phyloP scores from a whole-genome alignment of 2,113 vertebrate genomes.

The Clarias macrocephalus region DNA sequence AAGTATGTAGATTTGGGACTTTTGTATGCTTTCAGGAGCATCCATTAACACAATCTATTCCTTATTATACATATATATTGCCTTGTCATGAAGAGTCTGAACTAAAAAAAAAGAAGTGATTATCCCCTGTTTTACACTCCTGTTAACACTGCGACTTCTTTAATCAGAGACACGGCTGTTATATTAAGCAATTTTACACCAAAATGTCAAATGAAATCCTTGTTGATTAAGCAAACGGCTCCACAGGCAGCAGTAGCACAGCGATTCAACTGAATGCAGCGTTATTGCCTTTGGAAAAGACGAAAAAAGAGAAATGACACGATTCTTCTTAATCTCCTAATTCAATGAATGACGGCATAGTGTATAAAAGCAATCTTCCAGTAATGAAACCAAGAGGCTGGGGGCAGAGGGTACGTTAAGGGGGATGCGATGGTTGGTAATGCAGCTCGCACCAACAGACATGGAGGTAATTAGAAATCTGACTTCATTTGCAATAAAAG shows the following conservation, averaged over 20 bases:
- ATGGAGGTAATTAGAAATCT: slow-evolving; percentile 35
- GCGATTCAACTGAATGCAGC: slow-evolving; percentile 42
- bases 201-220: slow-evolving; percentile 76
- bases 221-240: slow-evolving; percentile 79
- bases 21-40: background rate
- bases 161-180: slow-evolving; percentile 14
- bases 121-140: background rate
- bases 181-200: background rate
- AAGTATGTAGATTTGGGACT: background rate
- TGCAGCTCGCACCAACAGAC: slow-evolving; percentile 1
- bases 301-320: slow-evolving; percentile 29
- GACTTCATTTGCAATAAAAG: slow-evolving; percentile 20
- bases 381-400: slow-evolving; percentile 27
- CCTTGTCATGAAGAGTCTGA: background rate
- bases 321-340: slow-evolving; percentile 43
- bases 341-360: slow-evolving; percentile 46
- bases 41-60: background rate
- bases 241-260: slow-evolving; percentile 61
- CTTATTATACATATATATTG: background rate
- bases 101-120: background rate
- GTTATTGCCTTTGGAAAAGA: slow-evolving; percentile 48
- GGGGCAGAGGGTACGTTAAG: slow-evolving; percentile 28
- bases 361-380: slow-evolving; percentile 35
- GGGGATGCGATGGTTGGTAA: background rate
- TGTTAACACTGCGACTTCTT: slow-evolving; percentile 13